Percentiles rank a stretch among this genome's conserved stretches.
These are phyloP conservation scores for Andrena chrysosceles DNA, from an alignment of 2,888 invertebrate species.

Conservation along the genomic window DNA sequence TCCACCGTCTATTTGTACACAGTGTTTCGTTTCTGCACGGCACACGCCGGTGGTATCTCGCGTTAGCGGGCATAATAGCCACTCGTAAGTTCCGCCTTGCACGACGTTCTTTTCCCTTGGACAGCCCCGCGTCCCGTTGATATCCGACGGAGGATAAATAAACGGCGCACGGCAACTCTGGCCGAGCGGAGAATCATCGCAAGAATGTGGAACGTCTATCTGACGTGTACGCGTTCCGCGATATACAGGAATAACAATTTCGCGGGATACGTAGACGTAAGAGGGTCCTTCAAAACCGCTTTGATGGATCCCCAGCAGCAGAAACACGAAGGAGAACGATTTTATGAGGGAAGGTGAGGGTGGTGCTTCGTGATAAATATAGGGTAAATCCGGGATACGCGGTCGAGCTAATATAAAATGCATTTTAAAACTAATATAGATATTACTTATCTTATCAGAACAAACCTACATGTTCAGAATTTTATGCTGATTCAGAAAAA, in stretches of 20 bases:
- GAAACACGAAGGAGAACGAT: neutral
- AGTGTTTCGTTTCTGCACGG: slow-evolving; percentile 45
- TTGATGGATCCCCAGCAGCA: neutral
- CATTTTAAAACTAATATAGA: too few species aligned
- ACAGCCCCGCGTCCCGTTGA: slow-evolving; percentile 1
- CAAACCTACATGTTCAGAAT: too few species aligned
- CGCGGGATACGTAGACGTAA: neutral
- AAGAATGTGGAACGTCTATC: slow-evolving; percentile 11
- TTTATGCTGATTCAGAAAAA: too few species aligned
- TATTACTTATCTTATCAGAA: too few species aligned
- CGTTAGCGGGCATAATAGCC: slow-evolving; percentile 31
- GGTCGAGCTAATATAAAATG: too few species aligned
- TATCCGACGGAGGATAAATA: slow-evolving; percentile 20
- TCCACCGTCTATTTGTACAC: slow-evolving; percentile 53
- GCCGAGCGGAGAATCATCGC: slow-evolving; percentile 13
- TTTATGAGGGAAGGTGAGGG: neutral
- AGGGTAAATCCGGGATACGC: too few species aligned
- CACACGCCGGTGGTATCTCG: slow-evolving; percentile 37
- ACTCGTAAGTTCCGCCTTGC: slow-evolving; percentile 40
- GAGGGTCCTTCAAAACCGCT: slow-evolving; percentile 1
- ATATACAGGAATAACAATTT: slow-evolving; percentile 32
- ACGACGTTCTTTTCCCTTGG: slow-evolving; percentile 9
- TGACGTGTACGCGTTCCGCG: neutral
- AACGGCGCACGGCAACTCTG: neutral
- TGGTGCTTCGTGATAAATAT: neutral